A percentile compares a stretch with the other conserved stretches of the same genome.
phyloP scores from a whole-genome alignment of 2,797 vertebrate species.

The Fratercula arctica region DNA sequence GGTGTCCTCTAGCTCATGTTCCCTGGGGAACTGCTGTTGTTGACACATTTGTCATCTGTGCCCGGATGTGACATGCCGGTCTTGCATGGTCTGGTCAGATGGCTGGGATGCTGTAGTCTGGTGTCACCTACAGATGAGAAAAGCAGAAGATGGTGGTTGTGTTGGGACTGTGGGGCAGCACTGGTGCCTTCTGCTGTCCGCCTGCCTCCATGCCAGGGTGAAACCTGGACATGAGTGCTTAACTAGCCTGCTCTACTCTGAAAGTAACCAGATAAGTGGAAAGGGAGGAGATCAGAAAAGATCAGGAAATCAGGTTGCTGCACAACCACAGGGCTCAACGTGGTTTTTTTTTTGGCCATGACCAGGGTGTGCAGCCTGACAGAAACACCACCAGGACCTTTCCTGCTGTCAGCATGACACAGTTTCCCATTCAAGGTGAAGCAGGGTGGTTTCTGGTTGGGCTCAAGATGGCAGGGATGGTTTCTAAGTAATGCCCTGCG shows the following conservation, averaged over 20 bases:
- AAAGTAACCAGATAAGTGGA: background rate
- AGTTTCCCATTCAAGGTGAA: background rate
- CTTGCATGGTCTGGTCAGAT: accelerated
- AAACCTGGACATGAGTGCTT: background rate
- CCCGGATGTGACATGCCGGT: accelerated
- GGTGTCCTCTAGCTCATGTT: background rate
- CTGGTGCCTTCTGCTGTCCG: background rate
- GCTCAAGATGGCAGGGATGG: background rate
- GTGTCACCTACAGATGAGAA: background rate
- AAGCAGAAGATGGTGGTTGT: background rate
- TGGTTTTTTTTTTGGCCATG: background rate
- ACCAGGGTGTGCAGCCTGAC: background rate
- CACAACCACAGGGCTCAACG: background rate
- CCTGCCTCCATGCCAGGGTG: background rate
- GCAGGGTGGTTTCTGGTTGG: background rate
- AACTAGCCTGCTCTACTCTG: background rate
- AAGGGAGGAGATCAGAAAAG: background rate
- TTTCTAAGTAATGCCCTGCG: background rate
- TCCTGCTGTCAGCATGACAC: background rate
- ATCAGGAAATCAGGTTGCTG: background rate
- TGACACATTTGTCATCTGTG: background rate
- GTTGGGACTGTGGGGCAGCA: background rate
- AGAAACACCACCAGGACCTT: background rate
- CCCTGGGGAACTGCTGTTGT: background rate
- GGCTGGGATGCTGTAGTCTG: background rate